A percentile compares a stretch with the other conserved stretches of the same genome.
These are phyloP conservation scores for Champsocephalus esox DNA, from an alignment of 2,797 vertebrate genomes.

Conservation along the genomic window DNA sequence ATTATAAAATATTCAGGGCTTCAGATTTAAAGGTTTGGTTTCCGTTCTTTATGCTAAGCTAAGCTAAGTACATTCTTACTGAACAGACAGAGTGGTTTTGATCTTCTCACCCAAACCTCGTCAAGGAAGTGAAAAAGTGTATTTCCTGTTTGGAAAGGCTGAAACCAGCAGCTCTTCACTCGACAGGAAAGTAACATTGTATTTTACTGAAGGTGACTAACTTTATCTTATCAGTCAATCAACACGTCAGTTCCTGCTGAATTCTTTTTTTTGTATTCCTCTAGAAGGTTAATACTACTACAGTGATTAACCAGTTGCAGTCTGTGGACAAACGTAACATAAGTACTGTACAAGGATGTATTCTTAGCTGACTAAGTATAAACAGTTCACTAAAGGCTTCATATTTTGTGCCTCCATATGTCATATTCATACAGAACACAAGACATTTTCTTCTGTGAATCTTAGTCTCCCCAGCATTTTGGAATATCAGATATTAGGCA, in stretches of 20 bases:
- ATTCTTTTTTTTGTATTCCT: neutral
- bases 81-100: neutral
- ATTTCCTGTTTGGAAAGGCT: constrained; percentile 39
- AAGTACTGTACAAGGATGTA: neutral
- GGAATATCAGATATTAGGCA: constrained; percentile 43
- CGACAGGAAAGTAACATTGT: neutral
- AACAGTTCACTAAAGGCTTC: constrained; percentile 14
- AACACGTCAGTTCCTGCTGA: constrained; percentile 38
- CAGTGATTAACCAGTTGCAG: constrained; percentile 5
- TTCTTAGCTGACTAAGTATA: neutral
- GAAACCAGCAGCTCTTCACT: constrained; percentile 70
- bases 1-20: neutral
- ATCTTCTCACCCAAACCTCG: neutral
- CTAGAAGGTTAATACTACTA: too few species aligned
- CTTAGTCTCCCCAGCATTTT: constrained; percentile 76
- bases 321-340: neutral
- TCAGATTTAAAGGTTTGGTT: neutral
- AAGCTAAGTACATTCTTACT: neutral
- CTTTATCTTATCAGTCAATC: constrained; percentile 8
- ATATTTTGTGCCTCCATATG: constrained; percentile 23
- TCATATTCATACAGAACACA: constrained; percentile 45
- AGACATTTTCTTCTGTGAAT: neutral
- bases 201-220: neutral
- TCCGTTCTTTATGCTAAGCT: constrained; percentile 3
- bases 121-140: neutral